Base-by-base conservation (phyloP, 2,113 vertebrate species). In the Brachypodius melanocephalos region DNA sequence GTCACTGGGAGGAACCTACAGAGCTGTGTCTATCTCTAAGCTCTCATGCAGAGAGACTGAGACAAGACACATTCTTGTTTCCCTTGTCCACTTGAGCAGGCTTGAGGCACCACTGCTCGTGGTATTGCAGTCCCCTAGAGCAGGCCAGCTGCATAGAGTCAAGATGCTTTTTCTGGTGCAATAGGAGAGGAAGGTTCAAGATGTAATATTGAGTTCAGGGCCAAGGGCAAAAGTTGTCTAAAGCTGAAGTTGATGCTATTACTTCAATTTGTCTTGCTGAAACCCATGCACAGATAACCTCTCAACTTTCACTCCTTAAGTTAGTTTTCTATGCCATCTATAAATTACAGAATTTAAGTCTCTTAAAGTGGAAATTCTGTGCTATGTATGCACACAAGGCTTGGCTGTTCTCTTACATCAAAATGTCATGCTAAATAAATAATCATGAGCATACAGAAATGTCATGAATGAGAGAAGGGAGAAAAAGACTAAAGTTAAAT, bases 371-470 rank as follows among this genome's bases (percentile, higher is more conserved):
- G 94, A 66, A 94, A 63, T 67, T 89, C 73, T 93, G 31, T 59
- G 29, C 57, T 81, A 5, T 32, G n/a, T 72, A 17, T 87, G 49
- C 38, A 48, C 9, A 40, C 22, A 87, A 42, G 17, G 34, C 84
- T 93, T 84, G 73, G 48, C 68, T 81, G 65, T 80, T 81, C 89
- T 61, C 25, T 85, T 82, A 20, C 42, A 49, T 43, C 36, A 75
- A 78, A 93, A 95, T 68, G 25, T 14, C 7, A 65, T 46, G 78
- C 51, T 72, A 90, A 72, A 67, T 74, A 93, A 77, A 45, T 81
- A 90, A 78, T 68, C 17, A 48, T 31, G 42, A 92, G 73, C 80
- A 45, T 74, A 85, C 76, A 57, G 80, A 90, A 95, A 95, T 63
- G 36, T 71, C 59, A n/a, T 75, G 73, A 92, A 40, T 48, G 61